Evolutionary conservation across 2,113 vertebrate species (phyloP), one percentile per base, ranked within the genome.

Genomic region (Patagioenas fasciata): DNA sequence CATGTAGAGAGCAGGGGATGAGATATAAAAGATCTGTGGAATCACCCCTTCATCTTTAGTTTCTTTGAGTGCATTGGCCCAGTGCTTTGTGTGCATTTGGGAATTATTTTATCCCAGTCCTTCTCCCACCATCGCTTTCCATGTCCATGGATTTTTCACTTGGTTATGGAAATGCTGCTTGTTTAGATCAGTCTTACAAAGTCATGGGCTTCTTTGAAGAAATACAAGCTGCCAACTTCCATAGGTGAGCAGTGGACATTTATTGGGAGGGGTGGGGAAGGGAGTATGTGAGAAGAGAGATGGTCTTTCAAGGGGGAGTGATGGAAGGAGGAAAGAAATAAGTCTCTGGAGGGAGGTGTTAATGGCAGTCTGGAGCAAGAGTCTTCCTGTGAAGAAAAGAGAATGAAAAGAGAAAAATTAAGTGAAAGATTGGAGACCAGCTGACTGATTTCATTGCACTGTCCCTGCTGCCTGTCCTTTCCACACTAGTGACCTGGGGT

Each of bases 231-330:
- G 19, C 13, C 17, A 32, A 7, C 3, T 77, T 72, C 66, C 25
- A 20, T 28, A 38, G 60, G n/a, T 57, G 57, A 91, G 26, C 26
- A 32, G 24, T 61, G 34, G 8, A 65, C 18, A 15, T 64, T 56
- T 74, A 31, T 2, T 34, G 16, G 15, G 8, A 20, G 4, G 5
- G 0, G 0, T 0, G 14, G 25, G 3, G 11, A 71, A 38, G 34
- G n/a, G 23, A 51, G 9, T 15, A 20, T 56, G 10, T 51, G 34
- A 48, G 26, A 84, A 24, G n/a, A 11, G 19, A 58, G 23, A 21
- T 70, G 19, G 19, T 32, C 48, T 93, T 74, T 56, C 29, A 54
- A 51, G 47, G 23, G 15, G 4, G 34, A 32, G 29, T 3, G 26
- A 57, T 10, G 26, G 18, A 20, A 47, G 4, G 67, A 58, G 36